These are phyloP conservation scores for Brachyalestes nurse DNA, from an alignment of 2,797 vertebrate species.

Conservation along the genomic window DNA sequence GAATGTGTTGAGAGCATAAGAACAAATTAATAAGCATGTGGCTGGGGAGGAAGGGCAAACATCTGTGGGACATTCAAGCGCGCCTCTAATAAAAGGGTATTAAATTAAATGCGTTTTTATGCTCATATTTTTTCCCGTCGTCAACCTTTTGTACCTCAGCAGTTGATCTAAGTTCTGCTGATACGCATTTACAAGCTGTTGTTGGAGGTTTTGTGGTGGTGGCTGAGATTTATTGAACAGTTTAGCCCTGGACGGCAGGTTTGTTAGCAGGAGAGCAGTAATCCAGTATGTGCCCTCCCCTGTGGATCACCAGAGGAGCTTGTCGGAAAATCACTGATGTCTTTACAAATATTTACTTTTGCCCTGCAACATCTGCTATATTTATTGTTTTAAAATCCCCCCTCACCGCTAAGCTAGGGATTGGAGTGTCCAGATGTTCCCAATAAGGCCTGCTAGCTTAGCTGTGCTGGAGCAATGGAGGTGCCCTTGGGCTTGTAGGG, in stretches of 20 bases:
- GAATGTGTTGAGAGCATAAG: constrained; percentile 51
- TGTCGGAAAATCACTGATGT: constrained; percentile 59
- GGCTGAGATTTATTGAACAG: constrained; percentile 46
- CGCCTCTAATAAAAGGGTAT: constrained; percentile 40
- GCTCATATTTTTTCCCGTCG: constrained; percentile 51
- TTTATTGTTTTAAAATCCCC: constrained; percentile 61
- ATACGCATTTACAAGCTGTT: constrained; percentile 30
- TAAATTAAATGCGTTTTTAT: constrained; percentile 67
- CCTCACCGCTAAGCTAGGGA: constrained; percentile 51
- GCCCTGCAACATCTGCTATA: constrained; percentile 62
- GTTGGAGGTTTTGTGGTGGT: constrained; percentile 25
- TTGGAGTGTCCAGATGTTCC: constrained; percentile 64
- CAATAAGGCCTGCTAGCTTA: constrained; percentile 57
- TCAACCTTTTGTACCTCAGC: constrained; percentile 26
- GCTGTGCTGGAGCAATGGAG: constrained; percentile 37
- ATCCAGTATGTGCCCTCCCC: constrained; percentile 47
- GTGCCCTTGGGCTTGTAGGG: constrained; percentile 53
- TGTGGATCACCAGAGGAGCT: constrained; percentile 48
- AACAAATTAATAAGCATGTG: constrained; percentile 61
- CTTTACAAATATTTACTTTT: constrained; percentile 70
- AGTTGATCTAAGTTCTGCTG: constrained; percentile 24
- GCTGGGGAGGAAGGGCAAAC: constrained; percentile 48
- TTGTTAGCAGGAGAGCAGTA: constrained; percentile 54
- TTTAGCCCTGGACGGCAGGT: constrained; percentile 47
- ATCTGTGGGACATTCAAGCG: constrained; percentile 50